Base-by-base conservation (phyloP, 64 coral and sea anemone species). In the Dendronephthya gigantea region DNA sequence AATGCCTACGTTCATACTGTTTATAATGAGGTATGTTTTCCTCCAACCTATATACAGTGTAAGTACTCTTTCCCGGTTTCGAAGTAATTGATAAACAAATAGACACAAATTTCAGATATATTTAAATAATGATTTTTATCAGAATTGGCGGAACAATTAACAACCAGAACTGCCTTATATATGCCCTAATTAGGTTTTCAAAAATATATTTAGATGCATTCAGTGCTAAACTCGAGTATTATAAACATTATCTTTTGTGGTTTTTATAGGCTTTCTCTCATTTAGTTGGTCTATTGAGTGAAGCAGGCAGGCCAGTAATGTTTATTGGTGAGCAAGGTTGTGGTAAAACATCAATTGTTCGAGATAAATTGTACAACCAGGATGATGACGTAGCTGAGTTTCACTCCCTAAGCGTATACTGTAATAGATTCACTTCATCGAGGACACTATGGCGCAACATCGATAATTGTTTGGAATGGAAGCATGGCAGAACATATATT, bases 361-460 rank as follows among this genome's bases (percentile, higher is more conserved):
- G 68, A 81, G 91, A 97, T 76, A 90, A 87, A 74, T 87, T 97
- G 1, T 90, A 87, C 39, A 92, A 98, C 40, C 94, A 93, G 83
- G 94, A 89, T 28, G 92, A 89, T 15, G 92, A 98, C 39, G 93
- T 97, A 9, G 94, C 89, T 8, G 94, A 97, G 35, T 69, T 97
- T 41, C 86, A 88, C 6, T 93, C 89, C 30, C 37, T 97, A 27
- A 97, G 91, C 38, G 94, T 97, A 48, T 93, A 89, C 51, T 97
- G 94, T 85, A 97, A 97, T 87, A 90, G 93, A 91, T 97, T 97
- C 49, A 97, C 92, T 2, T 85, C 91, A 22, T 90, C 91, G n/a
- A 84, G 82, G 81, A 91, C 81, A 41, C 89, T 97, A 1, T 97
- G 94, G 94, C 87, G 43, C 4, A 87, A 97, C 52, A 50, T 97